phyloP scores from a whole-genome alignment of 1,140 invertebrate genomes.

The Bombus confusus region DNA sequence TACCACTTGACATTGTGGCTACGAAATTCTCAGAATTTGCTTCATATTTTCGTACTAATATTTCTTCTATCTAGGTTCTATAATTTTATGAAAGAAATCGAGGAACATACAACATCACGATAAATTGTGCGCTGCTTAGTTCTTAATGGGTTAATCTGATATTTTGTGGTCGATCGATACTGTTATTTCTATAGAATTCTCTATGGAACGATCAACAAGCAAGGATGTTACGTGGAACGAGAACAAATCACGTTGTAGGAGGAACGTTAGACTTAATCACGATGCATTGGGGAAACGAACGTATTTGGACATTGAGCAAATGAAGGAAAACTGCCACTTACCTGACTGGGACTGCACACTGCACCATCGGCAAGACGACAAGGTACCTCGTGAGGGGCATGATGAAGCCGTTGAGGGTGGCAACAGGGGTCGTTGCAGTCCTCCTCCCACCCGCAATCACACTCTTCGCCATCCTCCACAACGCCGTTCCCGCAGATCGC shows the following conservation, averaged over 20 bases:
- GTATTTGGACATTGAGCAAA: constrained; percentile 23
- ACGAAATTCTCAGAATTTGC: neutral
- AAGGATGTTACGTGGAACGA: neutral
- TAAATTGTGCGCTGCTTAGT: too few species aligned
- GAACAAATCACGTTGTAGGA: neutral
- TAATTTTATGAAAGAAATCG: neutral
- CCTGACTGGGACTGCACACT: constrained; percentile 91
- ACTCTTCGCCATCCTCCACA: constrained; percentile 97
- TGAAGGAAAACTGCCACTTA: constrained; percentile 71
- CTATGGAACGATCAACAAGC: too few species aligned
- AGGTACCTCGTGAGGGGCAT: constrained; percentile 88
- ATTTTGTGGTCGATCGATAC: neutral
- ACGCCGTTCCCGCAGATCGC: constrained; percentile 98
- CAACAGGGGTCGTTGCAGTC: constrained; percentile 98
- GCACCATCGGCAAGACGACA: constrained; percentile 90
- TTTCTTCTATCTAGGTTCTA: neutral
- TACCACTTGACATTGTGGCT: neutral
- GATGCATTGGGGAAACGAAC: neutral
- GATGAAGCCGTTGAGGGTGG: constrained; percentile 92
- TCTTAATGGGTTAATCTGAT: too few species aligned
- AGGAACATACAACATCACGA: too few species aligned
- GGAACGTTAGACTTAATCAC: constrained; percentile 5
- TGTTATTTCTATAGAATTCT: neutral
- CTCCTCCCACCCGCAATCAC: constrained; percentile 99
- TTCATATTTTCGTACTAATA: neutral